phyloP scores from a whole-genome alignment of 2,797 vertebrate species.

The Sardinella longiceps region DNA sequence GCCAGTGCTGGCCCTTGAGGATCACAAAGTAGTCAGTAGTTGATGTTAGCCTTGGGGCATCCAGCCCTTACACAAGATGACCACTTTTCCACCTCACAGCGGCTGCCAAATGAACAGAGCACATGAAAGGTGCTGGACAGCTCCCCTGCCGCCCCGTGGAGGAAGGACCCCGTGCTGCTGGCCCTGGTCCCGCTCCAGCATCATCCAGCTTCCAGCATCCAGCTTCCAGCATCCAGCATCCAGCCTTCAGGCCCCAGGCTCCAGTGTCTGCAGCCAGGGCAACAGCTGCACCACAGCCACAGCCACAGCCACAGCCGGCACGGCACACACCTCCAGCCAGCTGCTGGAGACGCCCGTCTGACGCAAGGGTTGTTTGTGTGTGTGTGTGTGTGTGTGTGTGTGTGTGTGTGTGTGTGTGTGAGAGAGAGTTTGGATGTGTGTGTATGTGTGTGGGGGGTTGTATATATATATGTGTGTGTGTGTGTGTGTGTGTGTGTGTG shows the following conservation, averaged over 20 bases:
- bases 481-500: background rate
- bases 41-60: conserved; percentile 12
- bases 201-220: background rate
- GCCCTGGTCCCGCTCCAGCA: background rate
- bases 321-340: background rate
- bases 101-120: background rate
- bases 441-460: no score
- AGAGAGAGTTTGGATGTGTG: background rate
- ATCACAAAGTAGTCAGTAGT: background rate
- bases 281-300: conserved; percentile 18
- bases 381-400: no score
- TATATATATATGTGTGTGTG: no score
- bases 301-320: background rate
- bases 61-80: conserved; percentile 12
- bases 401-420: no score
- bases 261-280: background rate
- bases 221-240: background rate
- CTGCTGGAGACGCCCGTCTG: conserved; percentile 1
- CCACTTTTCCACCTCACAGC: conserved; percentile 5
- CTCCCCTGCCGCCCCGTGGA: background rate
- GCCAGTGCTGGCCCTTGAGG: background rate
- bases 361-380: no score
- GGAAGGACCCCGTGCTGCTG: background rate
- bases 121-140: conserved; percentile 23
- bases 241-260: background rate